phyloP scores from a whole-genome alignment of 1,140 invertebrate species.

The Diplogasteroides magnus region DNA sequence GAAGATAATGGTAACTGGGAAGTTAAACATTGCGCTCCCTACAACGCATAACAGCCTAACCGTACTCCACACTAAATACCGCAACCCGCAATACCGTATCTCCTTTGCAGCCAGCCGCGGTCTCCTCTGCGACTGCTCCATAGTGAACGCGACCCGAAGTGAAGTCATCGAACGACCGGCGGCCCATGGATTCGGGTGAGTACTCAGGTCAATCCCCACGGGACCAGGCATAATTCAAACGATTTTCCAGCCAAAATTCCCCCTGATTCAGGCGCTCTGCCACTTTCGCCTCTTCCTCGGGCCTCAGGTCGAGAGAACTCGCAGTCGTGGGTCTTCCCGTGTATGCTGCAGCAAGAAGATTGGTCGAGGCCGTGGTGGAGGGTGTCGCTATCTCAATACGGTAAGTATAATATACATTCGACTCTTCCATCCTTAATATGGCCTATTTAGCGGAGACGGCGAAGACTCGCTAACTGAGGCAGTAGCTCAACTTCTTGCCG shows the following conservation, averaged over 20 bases:
- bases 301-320: constrained; percentile 36
- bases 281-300: background rate
- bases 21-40: too few species aligned
- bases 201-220: too few species aligned
- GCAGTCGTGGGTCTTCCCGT: constrained; percentile 47
- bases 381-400: constrained; percentile 46
- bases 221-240: constrained; percentile 1
- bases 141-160: background rate
- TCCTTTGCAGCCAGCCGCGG: too few species aligned
- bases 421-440: constrained; percentile 3
- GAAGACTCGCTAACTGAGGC: constrained; percentile 29
- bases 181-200: too few species aligned
- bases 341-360: constrained; percentile 42
- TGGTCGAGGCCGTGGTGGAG: constrained; percentile 51
- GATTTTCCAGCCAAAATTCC: background rate
- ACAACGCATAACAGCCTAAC: too few species aligned
- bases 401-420: constrained; percentile 33
- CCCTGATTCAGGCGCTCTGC: background rate
- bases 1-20: too few species aligned
- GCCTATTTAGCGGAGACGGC: constrained; percentile 15
- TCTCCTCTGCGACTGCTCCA: constrained; percentile 35
- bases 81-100: too few species aligned
- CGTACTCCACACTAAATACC: too few species aligned
- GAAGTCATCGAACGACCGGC: constrained; percentile 1
- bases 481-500: constrained; percentile 37